Conservation (phyloP, 1,140 invertebrate species). For the Bathynomus jamesi region DNA sequence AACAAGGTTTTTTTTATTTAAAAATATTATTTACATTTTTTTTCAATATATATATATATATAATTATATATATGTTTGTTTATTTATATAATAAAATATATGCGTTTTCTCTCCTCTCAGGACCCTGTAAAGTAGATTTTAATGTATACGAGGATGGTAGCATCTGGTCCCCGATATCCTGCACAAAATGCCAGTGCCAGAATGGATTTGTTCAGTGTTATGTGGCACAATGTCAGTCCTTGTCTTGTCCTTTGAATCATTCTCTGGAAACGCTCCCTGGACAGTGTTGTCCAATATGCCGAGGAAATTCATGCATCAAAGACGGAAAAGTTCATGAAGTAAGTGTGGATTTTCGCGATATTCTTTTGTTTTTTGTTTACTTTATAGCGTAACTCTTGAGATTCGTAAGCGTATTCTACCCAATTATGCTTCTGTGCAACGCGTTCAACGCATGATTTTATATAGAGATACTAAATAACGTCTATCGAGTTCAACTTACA, state of each 20-base stretch:
- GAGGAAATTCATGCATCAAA: slow-evolving; percentile 5
- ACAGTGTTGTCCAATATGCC: slow-evolving; percentile 10
- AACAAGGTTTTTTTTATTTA: too few relatives aligned
- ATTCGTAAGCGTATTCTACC: too few relatives aligned
- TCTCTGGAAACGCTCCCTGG: slow-evolving; percentile 8
- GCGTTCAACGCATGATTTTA: too few relatives aligned
- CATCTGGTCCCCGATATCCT: slow-evolving; percentile 12
- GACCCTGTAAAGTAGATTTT: not conserved
- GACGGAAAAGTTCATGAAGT: not conserved
- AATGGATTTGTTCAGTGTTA: slow-evolving; percentile 9
- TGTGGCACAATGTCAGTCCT: slow-evolving; percentile 7
- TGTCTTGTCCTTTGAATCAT: slow-evolving; percentile 11
- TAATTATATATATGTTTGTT: not conserved
- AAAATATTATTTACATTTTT: too few relatives aligned
- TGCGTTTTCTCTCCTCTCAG: not conserved
- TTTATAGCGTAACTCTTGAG: too few relatives aligned
- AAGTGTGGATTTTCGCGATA: too few relatives aligned
- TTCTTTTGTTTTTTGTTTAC: too few relatives aligned
- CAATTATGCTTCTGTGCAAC: too few relatives aligned
- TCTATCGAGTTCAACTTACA: too few relatives aligned
- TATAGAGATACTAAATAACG: too few relatives aligned
- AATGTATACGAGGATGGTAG: not conserved
- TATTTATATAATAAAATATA: not conserved
- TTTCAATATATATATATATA: not conserved
- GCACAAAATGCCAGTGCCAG: slow-evolving; percentile 14